phyloP scores from a whole-genome alignment of 2,113 vertebrate genomes.

The Cavia aperea region DNA sequence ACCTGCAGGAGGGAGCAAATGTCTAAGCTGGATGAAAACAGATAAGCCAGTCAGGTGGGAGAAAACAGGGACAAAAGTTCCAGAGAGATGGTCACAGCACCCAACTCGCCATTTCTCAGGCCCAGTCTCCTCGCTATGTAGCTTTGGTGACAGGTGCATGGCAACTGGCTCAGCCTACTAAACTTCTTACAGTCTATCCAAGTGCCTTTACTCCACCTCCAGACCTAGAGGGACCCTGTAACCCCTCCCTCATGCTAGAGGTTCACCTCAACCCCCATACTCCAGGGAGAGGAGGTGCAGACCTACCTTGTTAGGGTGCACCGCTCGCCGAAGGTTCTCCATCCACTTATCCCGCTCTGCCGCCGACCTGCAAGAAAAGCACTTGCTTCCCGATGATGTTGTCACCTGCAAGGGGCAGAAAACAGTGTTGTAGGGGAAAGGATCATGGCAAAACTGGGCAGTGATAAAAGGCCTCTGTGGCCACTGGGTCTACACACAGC shows the following conservation, averaged over 20 bases:
- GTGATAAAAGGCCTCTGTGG: fast-evolving
- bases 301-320: constrained; percentile 96
- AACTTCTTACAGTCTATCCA: neutral
- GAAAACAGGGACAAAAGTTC: neutral
- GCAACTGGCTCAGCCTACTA: neutral
- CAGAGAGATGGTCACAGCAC: neutral
- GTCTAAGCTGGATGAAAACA: neutral
- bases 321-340: constrained; percentile 96
- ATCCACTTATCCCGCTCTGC: constrained; percentile 99
- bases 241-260: neutral
- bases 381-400: constrained; percentile 96
- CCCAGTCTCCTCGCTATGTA: neutral
- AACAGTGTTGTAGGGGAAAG: neutral
- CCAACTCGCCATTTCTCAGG: neutral
- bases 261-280: fast-evolving
- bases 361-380: constrained; percentile 96
- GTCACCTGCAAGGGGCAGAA: constrained; percentile 83
- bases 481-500: neutral
- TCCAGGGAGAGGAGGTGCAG: neutral
- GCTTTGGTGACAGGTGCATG: neutral
- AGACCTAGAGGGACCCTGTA: too few species aligned
- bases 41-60: too few species aligned
- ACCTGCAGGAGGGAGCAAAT: neutral
- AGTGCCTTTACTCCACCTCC: neutral
- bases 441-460: neutral